Evolutionary conservation across 2,113 vertebrate species (phyloP).

Genomic region (Xenotilapia longispinis): DNA sequence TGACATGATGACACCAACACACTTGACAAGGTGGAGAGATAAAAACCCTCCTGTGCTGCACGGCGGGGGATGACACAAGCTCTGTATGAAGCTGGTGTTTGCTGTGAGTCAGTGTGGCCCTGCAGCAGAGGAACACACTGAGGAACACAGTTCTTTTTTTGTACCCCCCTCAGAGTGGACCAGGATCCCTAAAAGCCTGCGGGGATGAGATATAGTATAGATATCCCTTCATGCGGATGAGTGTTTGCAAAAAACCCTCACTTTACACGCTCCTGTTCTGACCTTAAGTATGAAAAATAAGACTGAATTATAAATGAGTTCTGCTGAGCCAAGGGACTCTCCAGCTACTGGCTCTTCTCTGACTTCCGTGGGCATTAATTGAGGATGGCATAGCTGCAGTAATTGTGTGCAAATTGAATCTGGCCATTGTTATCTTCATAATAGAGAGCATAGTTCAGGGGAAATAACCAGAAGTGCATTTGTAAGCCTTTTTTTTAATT

Average conservation of each 20-base stretch:
- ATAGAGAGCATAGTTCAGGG: slow-evolving; percentile 34
- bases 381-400: not conserved
- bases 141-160: not conserved
- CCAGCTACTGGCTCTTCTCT: slow-evolving; percentile 16
- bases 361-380: slow-evolving; percentile 47
- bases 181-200: slow-evolving; percentile 41
- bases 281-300: slow-evolving; percentile 43
- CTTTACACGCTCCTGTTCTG: slow-evolving; percentile 22
- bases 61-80: slow-evolving; percentile 28
- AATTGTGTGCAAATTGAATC: slow-evolving; percentile 48
- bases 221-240: slow-evolving; percentile 33
- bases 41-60: not conserved
- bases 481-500: not conserved
- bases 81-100: slow-evolving; percentile 37
- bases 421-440: not conserved
- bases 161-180: not conserved
- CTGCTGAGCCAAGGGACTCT: slow-evolving; percentile 13
- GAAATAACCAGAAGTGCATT: not conserved
- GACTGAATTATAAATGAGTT: slow-evolving; percentile 63
- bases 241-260: not conserved
- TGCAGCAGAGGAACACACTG: slow-evolving; percentile 21
- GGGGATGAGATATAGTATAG: not conserved
- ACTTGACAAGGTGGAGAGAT: slow-evolving; percentile 14
- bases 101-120: slow-evolving; percentile 48
- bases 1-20: slow-evolving; percentile 28